Percentiles rank a stretch among this genome's conserved stretches.
These are phyloP conservation scores for Brachyhypopomus gauderio DNA, from an alignment of 2,113 vertebrate genomes.

Conservation along the genomic window DNA sequence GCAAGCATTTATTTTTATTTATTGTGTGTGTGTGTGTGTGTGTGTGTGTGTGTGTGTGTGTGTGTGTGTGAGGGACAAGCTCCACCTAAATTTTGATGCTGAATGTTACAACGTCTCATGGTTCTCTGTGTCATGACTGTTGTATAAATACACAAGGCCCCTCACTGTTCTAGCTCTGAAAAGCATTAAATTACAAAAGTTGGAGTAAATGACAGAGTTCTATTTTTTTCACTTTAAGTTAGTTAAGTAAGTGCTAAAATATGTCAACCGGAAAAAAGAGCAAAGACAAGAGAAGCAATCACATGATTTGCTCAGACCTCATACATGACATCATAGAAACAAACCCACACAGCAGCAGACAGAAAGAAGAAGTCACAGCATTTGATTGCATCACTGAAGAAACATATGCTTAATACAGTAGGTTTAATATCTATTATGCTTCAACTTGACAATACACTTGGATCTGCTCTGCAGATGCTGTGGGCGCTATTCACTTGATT, in stretches of 20 bases:
- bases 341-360: background rate
- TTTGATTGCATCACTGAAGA: slow-evolving; percentile 34
- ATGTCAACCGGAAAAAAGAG: background rate
- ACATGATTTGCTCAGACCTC: slow-evolving; percentile 14
- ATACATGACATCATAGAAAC: slow-evolving; percentile 28
- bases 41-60: too few relatives aligned
- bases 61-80: too few relatives aligned
- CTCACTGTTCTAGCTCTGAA: background rate
- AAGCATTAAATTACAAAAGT: background rate
- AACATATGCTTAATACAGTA: background rate
- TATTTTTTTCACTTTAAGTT: background rate
- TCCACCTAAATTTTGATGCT: too few relatives aligned
- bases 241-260: background rate
- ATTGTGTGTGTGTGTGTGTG: background rate
- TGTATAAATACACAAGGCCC: background rate
- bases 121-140: background rate
- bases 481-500: background rate
- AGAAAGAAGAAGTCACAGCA: background rate
- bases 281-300: slow-evolving; percentile 10
- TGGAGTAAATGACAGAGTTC: too few relatives aligned
- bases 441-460: background rate
- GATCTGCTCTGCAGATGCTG: background rate
- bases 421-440: background rate
- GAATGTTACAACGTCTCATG: too few relatives aligned
- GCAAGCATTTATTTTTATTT: too few relatives aligned